Base-by-base conservation (phyloP, 92 coral and sea anemone genomes). In the Metridium senile region DNA sequence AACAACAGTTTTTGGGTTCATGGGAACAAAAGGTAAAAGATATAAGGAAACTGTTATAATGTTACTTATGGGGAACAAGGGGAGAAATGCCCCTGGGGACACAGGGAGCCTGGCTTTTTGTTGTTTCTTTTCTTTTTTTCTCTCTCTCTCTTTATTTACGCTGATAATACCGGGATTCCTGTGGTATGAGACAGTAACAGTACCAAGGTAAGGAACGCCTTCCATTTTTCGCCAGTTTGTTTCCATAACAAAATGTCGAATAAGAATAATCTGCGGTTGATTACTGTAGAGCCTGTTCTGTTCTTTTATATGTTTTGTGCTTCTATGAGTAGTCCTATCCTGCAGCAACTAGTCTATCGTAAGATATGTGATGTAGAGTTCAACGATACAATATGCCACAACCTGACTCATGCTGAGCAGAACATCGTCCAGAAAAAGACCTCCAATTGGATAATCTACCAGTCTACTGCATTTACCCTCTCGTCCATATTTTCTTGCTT, bases 201-300 rank as follows among this genome's bases (percentile, higher is more conserved):
- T n/a, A n/a, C n/a, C n/a, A n/a, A n/a, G n/a, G n/a, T n/a, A n/a
- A 58, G 31, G 65, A 26, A 58, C 65, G 65, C 65, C 65, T 54
- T 22, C 20, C 25, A 62, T 23, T 25, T 25, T 62, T 29, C 67
- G 16, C n/a, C n/a, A n/a, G n/a, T n/a, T n/a, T n/a, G n/a, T n/a
- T n/a, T n/a, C n/a, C n/a, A n/a, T n/a, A n/a, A n/a, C n/a, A n/a
- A n/a, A n/a, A n/a, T n/a, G n/a, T n/a, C n/a, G n/a, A n/a, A n/a
- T n/a, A 43, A 61, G 26, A 32, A 0, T 33, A 30, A 34, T 11
- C 25, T 83, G 47, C 65, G 91, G 25, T 71, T 62, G 25, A 85
- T 92, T 57, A 87, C 91, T 0, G 99, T 95, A 3, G 97, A 95
- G 77, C 99, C 99, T 1, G 97, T 95, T 23, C 71, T 95, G 43